Base-by-base conservation (phyloP, 2,797 vertebrate species). In the Danionella dracula region DNA sequence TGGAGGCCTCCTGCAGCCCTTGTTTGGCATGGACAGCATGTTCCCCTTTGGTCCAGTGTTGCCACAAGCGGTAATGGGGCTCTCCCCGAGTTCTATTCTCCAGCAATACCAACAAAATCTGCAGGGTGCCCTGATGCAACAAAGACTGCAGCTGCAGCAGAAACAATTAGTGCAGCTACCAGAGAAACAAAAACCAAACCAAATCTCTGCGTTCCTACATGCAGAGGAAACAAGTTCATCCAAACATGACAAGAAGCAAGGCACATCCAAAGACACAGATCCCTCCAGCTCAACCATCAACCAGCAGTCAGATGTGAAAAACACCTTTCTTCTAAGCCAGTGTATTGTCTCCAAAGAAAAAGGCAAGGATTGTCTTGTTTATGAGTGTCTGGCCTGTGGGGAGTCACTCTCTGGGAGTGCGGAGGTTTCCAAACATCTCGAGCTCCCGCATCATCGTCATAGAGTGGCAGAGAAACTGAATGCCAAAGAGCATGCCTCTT, bases 401-500 rank as follows among this genome's bases (percentile, higher is more conserved):
- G 89, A 89, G 87, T 89, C 90, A 78, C 86, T 93, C 76, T 87
- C 83, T 65, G 92, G 92, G 84, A 90, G 92, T 76, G 89, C 92
- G 81, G 89, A 89, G 82, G 91, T 93, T 78, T 84, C 86, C 81
- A 90, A 92, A 83, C 92, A 93, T 87, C 90, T 93, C 78, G 90
- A 92, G 86, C 88, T 89, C 81, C 86, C 89, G 90, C 90, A 89
- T 88, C 92, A 94, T 90, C 91, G 90, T 92, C 91, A 92, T 81
- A 91, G 89, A 91, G 92, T 91, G 90, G 91, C 90, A 89, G 92
- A 91, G 86, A 89, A 88, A 91, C 90, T 89, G 94, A 94, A 98
- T 92, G 95, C 97, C 97, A 99, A 99, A 99, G 97, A 99, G 93
- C 96, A 96, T 94, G 95, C 93, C 93, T 90, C 91, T 92, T 90